Conservation (phyloP, 1,140 invertebrate species). For the Platyscapa corneri region DNA sequence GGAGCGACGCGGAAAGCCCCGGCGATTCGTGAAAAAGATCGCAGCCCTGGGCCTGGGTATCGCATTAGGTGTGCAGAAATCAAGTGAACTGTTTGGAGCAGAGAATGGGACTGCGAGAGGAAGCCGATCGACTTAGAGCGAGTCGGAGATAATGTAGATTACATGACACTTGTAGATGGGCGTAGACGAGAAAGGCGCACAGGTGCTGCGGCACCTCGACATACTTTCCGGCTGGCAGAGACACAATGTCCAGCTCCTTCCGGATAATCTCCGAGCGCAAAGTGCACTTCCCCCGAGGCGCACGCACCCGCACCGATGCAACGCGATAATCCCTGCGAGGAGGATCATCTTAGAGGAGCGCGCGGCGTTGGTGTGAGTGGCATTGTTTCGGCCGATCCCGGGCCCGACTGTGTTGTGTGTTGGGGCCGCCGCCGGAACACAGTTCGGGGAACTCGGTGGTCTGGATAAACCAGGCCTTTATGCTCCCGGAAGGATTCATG, state of each 20-base stretch:
- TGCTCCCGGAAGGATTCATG: slow-evolving; percentile 10
- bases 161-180: background rate
- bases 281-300: background rate
- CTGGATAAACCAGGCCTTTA: background rate
- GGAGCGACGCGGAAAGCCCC: too few relatives aligned
- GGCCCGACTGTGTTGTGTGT: background rate
- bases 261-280: slow-evolving; percentile 25
- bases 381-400: background rate
- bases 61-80: background rate
- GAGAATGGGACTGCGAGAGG: background rate
- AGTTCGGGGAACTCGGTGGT: background rate
- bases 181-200: background rate
- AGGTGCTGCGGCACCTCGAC: background rate
- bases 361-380: background rate
- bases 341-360: background rate
- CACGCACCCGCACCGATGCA: background rate
- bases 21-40: too few relatives aligned
- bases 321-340: slow-evolving; percentile 5
- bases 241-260: background rate
- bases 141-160: background rate
- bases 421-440: background rate
- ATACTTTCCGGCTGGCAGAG: background rate
- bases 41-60: too few relatives aligned
- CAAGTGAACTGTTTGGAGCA: background rate
- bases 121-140: background rate